Base-by-base conservation (phyloP, 2,888 invertebrate genomes). In the Andrena praecox region DNA sequence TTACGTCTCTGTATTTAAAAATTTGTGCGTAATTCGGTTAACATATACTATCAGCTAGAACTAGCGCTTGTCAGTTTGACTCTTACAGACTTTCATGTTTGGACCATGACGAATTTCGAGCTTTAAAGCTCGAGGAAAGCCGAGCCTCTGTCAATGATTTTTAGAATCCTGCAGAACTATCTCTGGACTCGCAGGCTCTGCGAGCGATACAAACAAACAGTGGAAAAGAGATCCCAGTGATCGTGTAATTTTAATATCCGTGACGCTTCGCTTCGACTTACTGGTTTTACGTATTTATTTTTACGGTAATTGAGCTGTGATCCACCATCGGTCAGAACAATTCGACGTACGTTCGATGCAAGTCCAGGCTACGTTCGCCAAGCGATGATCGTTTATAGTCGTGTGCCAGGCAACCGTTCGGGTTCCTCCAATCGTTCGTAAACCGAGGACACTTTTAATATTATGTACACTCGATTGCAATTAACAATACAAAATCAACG, bases 11-110 rank as follows among this genome's bases (percentile, higher is more conserved):
- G 29, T 59, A 66, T 48, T 42, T 27, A 35, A 42, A 75, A 62
- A 76, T 35, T 82, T 82, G 82, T 82, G 82, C 82, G 82, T 66
- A 52, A 72, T 72, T 69, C 48, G 52, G 6, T 70, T 64, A 62
- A 24, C 24, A 42, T 54, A n/a, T 73, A 12, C 31, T 66, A 60
- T 1, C n/a, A 62, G 29, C 59, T 64, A 10, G 2, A n/a, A 52
- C 12, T 42, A 31, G 29, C 54, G 24, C 29, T 52, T 64, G 42
- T 33, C 29, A n/a, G 2, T 63, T 74, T 0, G 16, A 42, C 2
- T 50, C 62, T 12, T 10, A 7, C 6, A 20, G 27, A 66, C 27
- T 16, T 48, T 29, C 50, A 12, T 48, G 29, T 20, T 42, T 31
- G 20, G 8, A 16, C 16, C 29, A 4, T n/a, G n/a, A 20, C 12